Percentiles rank a stretch among this genome's conserved stretches.
Evolutionary conservation across 2,888 invertebrate species (phyloP).

Genomic region (Tetragonisca angustula): DNA sequence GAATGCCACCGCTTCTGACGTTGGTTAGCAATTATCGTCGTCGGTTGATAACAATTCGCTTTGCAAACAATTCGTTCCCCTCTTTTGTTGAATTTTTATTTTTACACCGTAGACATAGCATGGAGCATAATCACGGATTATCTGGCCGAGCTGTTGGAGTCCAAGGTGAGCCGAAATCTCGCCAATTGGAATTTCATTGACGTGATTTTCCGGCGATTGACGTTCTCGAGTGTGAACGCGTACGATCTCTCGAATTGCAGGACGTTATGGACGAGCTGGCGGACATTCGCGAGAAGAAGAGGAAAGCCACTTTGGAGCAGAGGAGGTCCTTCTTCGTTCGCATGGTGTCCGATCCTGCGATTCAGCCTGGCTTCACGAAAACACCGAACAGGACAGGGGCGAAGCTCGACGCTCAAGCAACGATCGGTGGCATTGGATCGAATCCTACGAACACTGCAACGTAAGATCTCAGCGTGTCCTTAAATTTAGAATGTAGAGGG

Average conservation of each 20-base stretch:
- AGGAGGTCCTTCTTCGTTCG: constrained; percentile 98
- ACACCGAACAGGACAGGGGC: constrained; percentile 81
- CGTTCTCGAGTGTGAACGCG: neutral
- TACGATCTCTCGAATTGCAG: constrained; percentile 71
- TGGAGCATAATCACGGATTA: constrained; percentile 94
- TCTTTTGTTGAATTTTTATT: neutral
- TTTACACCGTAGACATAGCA: constrained; percentile 87
- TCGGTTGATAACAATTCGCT: neutral
- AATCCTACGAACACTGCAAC: constrained; percentile 70
- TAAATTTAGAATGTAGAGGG: neutral
- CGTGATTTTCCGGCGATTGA: neutral
- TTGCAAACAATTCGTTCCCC: neutral
- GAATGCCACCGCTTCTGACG: constrained; percentile 93
- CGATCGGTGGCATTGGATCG: constrained; percentile 78
- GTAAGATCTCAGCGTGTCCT: constrained; percentile 44
- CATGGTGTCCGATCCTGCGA: constrained; percentile 98
- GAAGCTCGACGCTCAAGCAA: constrained; percentile 80
- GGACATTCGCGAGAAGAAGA: constrained; percentile 90
- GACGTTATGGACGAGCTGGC: constrained; percentile 90
- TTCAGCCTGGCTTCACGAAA: constrained; percentile 85
- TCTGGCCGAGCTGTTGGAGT: constrained; percentile 92
- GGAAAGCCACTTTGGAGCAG: constrained; percentile 92
- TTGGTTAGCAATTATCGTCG: constrained; percentile 85
- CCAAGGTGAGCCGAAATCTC: constrained; percentile 76
- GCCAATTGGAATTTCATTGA: neutral